A percentile compares a stretch with the other conserved stretches of the same genome.
Conservation (phyloP, 2,888 invertebrate genomes). For the Hypercompe scribonia region DNA sequence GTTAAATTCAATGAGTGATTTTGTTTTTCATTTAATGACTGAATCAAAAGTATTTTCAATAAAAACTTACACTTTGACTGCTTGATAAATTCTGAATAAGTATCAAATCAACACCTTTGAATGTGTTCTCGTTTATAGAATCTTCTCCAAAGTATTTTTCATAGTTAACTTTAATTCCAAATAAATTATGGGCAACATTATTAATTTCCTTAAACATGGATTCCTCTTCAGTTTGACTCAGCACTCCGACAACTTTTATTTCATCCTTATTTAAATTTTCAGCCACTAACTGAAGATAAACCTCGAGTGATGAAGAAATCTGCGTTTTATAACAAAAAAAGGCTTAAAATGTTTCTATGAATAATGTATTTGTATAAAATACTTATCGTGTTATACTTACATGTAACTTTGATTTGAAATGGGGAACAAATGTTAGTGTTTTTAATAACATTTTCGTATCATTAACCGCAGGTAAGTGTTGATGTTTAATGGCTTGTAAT, state of each 20-base stretch:
- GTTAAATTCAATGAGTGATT: not conserved
- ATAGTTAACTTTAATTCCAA: constrained; percentile 38
- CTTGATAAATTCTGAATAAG: constrained; percentile 46
- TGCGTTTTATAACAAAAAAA: constrained; percentile 14
- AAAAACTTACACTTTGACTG: constrained; percentile 39
- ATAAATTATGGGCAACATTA: constrained; percentile 23
- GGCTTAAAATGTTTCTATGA: not conserved
- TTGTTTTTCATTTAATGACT: not conserved
- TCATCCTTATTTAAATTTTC: constrained; percentile 50
- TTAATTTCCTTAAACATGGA: constrained; percentile 38
- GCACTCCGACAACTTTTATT: constrained; percentile 44
- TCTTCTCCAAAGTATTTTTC: constrained; percentile 23
- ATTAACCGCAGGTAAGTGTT: constrained; percentile 31
- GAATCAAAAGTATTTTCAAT: not conserved
- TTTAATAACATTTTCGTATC: constrained; percentile 35
- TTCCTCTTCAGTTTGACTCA: constrained; percentile 12
- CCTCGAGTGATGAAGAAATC: constrained; percentile 43
- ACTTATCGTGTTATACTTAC: constrained; percentile 38
- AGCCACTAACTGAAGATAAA: constrained; percentile 53
- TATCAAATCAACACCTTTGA: constrained; percentile 40
- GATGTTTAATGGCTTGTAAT: constrained; percentile 49
- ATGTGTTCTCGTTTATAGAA: constrained; percentile 10
- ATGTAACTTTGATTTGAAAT: constrained; percentile 36
- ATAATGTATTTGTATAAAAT: not conserved
- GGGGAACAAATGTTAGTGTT: constrained; percentile 40